Percentiles rank a stretch among this genome's conserved stretches.
phyloP scores from a whole-genome alignment of 2,113 vertebrate species.

The Anas platyrhynchos region DNA sequence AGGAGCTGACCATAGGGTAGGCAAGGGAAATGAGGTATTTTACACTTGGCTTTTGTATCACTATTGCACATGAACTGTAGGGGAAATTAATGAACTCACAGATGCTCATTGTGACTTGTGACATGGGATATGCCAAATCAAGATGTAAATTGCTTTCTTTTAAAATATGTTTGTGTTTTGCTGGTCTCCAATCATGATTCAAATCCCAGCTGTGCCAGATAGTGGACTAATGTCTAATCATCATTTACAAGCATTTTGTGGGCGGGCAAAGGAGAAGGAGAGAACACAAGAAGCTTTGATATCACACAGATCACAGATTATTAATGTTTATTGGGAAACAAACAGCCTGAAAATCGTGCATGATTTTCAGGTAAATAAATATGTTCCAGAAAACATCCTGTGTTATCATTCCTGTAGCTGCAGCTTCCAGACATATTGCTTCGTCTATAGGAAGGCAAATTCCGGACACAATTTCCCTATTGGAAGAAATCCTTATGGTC shows the following conservation, averaged over 20 bases:
- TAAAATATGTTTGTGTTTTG: not conserved
- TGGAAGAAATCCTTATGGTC: not conserved
- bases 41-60: not conserved
- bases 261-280: not conserved
- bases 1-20: not conserved
- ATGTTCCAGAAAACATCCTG: not conserved
- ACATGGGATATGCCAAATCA: not conserved
- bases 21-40: not conserved
- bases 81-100: not conserved
- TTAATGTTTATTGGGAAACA: not conserved
- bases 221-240: not conserved
- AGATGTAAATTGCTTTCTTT: not conserved
- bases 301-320: not conserved
- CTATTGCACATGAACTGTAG: not conserved
- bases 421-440: not conserved
- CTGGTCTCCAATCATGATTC: not conserved
- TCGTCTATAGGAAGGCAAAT: not conserved
- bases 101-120: not conserved
- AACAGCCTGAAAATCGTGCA: not conserved
- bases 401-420: not conserved
- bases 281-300: not conserved
- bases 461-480: not conserved
- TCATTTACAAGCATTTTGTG: not conserved
- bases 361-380: conserved; percentile 1
- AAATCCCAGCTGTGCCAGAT: not conserved